Base-by-base conservation (phyloP, 1,140 invertebrate genomes). In the Idris sp. region DNA sequence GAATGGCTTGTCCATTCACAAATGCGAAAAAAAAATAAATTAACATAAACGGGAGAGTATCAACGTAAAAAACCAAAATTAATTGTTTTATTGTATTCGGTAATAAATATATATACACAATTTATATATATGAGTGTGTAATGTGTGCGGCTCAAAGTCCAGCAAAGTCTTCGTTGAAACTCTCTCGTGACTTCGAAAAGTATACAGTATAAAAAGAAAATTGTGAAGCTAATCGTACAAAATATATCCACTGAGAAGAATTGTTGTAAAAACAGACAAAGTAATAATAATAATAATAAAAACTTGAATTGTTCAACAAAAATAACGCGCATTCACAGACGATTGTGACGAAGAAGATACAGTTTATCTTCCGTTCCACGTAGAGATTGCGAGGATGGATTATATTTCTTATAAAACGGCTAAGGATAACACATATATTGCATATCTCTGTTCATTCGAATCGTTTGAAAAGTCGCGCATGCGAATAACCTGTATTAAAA, bases 361-460 rank as follows among this genome's bases (percentile, higher is more conserved):
- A 79, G 76, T 79, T 68, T n/a, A 44, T 74, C 61, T 77, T 78
- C 76, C 58, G 58, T 78, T 79, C 56, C 62, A 56, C 67, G 67
- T 71, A 71, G 67, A 72, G 62, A 71, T 61, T 71, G 74, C 59
- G 72, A 77, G 76, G 74, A 77, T 77, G 79, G 78, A 81, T 74
- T 83, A 82, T 77, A 81, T 80, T 82, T n/a, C 77, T 82, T 80
- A 82, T 84, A 82, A 84, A 84, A 84, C 77, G 74, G 81, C 82
- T 83, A 83, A 83, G 77, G 79, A 83, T 84, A 81, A 83, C 82
- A 84, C 83, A 84, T 84, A 81, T 82, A 84, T 79, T 82, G 80
- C 78, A 83, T 80, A 84, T 79, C 81, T 83, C 59, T 75, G 73
- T 69, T 18, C 67, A 78, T 64, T 74, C 56, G 58, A 71, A 74